phyloP scores from a whole-genome alignment of 2,797 vertebrate species.

The Thripadectes ignobilis region DNA sequence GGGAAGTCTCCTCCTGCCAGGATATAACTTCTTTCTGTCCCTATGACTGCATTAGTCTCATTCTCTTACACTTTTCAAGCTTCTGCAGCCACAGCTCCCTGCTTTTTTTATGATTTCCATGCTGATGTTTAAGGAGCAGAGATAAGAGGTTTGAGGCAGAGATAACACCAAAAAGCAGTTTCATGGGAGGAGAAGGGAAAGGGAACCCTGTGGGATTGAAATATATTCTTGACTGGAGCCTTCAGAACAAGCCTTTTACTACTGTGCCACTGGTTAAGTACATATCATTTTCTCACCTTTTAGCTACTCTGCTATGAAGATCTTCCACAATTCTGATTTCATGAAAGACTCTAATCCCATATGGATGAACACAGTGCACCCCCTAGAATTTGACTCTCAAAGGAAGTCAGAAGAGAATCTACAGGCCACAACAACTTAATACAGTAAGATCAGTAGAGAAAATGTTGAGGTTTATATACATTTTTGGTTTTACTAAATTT shows the following conservation, averaged over 20 bases:
- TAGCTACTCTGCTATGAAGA: background rate
- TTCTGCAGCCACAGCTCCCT: background rate
- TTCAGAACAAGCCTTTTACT: background rate
- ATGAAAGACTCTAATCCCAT: background rate
- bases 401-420: background rate
- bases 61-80: background rate
- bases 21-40: background rate
- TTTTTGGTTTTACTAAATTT: background rate
- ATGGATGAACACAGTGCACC: rapidly evolving
- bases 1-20: background rate
- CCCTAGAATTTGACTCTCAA: background rate
- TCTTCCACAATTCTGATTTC: background rate
- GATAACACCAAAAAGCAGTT: background rate
- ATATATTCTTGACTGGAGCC: background rate
- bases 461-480: background rate
- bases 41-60: background rate
- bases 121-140: background rate
- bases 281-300: background rate
- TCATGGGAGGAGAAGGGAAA: background rate
- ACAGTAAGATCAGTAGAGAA: background rate
- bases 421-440: background rate
- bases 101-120: background rate
- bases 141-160: background rate
- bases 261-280: background rate
- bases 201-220: background rate